phyloP scores from a whole-genome alignment of 2,888 invertebrate species.

The Noctuana brunneofusca region DNA sequence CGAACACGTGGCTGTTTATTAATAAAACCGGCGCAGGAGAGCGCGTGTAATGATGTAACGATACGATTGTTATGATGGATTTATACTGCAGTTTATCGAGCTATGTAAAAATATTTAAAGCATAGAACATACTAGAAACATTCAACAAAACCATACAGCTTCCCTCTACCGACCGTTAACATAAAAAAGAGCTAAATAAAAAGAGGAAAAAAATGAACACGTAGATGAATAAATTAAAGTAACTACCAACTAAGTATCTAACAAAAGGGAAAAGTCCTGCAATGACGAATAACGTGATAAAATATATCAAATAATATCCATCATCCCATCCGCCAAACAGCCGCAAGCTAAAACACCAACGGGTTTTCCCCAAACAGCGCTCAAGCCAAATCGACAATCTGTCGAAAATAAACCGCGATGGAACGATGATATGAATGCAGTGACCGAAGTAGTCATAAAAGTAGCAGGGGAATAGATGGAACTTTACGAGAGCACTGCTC shows the following conservation, averaged over 20 bases:
- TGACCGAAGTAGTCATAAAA: slow-evolving; percentile 31
- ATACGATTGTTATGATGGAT: slow-evolving; percentile 49
- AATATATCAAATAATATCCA: not conserved
- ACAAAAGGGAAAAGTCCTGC: not conserved
- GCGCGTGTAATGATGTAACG: slow-evolving; percentile 69
- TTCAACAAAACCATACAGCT: not conserved
- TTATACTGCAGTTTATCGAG: slow-evolving; percentile 34
- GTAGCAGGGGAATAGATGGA: slow-evolving; percentile 26
- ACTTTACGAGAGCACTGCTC: slow-evolving; percentile 32
- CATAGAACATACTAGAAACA: slow-evolving; percentile 1
- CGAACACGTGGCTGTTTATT: slow-evolving; percentile 76
- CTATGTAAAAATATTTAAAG: slow-evolving; percentile 25
- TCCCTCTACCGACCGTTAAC: too few species aligned
- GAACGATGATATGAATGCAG: slow-evolving; percentile 32
- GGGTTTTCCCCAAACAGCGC: slow-evolving; percentile 8
- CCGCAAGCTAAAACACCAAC: slow-evolving; percentile 4
- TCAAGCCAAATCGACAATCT: slow-evolving; percentile 23
- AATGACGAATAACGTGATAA: not conserved
- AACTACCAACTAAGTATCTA: too few species aligned
- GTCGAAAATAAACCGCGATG: slow-evolving; percentile 18
- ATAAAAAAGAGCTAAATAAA: too few species aligned
- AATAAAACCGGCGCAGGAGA: slow-evolving; percentile 66
- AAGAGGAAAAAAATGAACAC: too few species aligned
- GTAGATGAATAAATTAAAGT: too few species aligned
- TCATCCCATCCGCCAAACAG: not conserved